phyloP scores from a whole-genome alignment of 2,113 vertebrate genomes.

The Grammatotria lemairii region DNA sequence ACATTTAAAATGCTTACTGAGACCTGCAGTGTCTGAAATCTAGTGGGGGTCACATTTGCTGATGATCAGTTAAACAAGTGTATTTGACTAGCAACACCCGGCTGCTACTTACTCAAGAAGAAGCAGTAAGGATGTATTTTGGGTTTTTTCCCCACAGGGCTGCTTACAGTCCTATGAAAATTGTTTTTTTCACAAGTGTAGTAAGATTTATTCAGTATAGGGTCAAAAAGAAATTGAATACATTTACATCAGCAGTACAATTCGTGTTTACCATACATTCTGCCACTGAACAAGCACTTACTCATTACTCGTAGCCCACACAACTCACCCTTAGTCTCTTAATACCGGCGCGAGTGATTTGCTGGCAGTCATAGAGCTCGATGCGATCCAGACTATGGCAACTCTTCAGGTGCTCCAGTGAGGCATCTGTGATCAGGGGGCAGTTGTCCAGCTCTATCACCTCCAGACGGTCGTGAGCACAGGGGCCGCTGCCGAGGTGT shows the following conservation, averaged over 20 bases:
- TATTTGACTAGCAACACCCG: fast-evolving
- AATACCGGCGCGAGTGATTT: conserved; percentile 95
- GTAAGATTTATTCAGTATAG: background rate
- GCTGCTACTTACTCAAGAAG: background rate
- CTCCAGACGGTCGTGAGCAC: conserved; percentile 92
- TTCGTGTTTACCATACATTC: background rate
- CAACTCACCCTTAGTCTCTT: conserved; percentile 91
- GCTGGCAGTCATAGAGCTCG: conserved; percentile 98
- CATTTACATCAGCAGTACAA: background rate
- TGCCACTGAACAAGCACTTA: background rate
- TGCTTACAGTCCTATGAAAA: background rate
- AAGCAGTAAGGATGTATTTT: background rate
- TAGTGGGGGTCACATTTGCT: background rate
- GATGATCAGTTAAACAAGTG: background rate
- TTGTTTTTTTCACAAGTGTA: background rate
- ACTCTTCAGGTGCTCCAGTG: conserved; percentile 95
- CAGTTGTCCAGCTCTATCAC: conserved; percentile 99
- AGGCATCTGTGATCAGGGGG: conserved; percentile 95
- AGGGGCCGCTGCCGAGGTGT: conserved; percentile 93
- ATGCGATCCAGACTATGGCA: conserved; percentile 97
- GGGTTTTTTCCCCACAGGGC: background rate
- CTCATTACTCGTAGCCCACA: background rate
- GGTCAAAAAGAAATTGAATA: background rate
- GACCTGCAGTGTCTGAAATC: background rate
- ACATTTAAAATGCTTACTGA: background rate